Conservation (phyloP, 2,113 vertebrate genomes). For the Astatoreochromis straeleni region DNA sequence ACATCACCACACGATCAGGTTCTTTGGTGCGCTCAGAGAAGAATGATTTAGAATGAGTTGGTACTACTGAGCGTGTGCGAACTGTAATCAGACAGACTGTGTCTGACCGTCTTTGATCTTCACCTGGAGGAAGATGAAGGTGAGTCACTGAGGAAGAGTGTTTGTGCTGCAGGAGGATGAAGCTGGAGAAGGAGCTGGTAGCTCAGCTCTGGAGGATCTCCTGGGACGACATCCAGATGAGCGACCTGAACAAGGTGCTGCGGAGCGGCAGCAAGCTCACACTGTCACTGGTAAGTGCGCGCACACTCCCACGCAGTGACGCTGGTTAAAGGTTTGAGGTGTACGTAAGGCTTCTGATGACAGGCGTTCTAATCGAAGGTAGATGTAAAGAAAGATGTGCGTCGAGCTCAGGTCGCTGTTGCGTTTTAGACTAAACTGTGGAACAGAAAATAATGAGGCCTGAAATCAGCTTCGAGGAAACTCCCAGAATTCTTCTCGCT, state of each 20-base stretch:
- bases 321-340: background rate
- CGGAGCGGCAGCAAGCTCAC: slow-evolving; percentile 85
- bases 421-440: background rate
- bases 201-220: slow-evolving; percentile 87
- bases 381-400: background rate
- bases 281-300: slow-evolving; percentile 76
- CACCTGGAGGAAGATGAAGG: background rate
- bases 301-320: background rate
- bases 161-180: slow-evolving; percentile 79
- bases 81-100: background rate
- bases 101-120: background rate
- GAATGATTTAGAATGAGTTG: background rate
- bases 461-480: background rate
- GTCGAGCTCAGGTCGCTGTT: background rate
- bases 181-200: slow-evolving; percentile 88
- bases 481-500: background rate
- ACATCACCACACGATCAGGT: background rate
- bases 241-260: slow-evolving; percentile 81
- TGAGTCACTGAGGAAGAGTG: background rate
- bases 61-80: background rate
- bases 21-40: background rate
- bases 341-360: background rate
- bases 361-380: background rate
- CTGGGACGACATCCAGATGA: slow-evolving; percentile 88
- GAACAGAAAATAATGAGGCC: background rate